Conservation (phyloP, 2,113 vertebrate genomes). For the Percopsis transmontana region DNA sequence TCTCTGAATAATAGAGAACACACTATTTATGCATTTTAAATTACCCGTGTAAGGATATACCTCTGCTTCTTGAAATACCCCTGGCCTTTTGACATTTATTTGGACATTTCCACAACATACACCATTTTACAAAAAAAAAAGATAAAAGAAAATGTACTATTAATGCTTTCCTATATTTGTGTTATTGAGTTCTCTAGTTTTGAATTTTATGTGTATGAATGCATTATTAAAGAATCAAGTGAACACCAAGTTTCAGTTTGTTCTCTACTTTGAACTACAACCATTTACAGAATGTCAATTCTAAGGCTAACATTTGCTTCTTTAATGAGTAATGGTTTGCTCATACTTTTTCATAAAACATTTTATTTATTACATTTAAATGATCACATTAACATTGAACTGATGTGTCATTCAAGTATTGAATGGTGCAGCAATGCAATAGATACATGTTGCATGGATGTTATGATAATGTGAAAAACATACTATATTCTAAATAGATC, state of each 20-base stretch:
- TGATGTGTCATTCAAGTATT: too few species aligned
- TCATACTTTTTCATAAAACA: neutral
- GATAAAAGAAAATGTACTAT: slow-evolving; percentile 48
- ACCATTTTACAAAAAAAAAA: slow-evolving; percentile 24
- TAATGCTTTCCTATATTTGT: slow-evolving; percentile 71
- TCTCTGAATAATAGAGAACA: neutral
- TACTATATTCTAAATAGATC: too few species aligned
- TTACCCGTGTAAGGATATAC: slow-evolving; percentile 12
- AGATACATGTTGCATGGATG: too few species aligned
- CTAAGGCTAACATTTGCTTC: too few species aligned
- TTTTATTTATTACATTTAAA: neutral
- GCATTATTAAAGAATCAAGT: slow-evolving; percentile 68
- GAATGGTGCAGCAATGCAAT: too few species aligned
- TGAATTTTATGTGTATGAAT: slow-evolving; percentile 59
- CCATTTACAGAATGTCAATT: slow-evolving; percentile 59
- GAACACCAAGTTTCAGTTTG: slow-evolving; percentile 44
- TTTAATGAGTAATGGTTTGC: too few species aligned
- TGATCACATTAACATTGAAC: too few species aligned
- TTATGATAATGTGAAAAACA: too few species aligned
- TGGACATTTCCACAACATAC: slow-evolving; percentile 31
- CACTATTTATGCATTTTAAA: slow-evolving; percentile 16
- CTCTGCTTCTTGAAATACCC: slow-evolving; percentile 42
- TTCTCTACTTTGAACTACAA: slow-evolving; percentile 25
- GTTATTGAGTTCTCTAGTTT: slow-evolving; percentile 59
- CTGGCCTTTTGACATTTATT: slow-evolving; percentile 24